Base-by-base conservation (phyloP, 2,888 invertebrate species). In the Melitaea athalia region DNA sequence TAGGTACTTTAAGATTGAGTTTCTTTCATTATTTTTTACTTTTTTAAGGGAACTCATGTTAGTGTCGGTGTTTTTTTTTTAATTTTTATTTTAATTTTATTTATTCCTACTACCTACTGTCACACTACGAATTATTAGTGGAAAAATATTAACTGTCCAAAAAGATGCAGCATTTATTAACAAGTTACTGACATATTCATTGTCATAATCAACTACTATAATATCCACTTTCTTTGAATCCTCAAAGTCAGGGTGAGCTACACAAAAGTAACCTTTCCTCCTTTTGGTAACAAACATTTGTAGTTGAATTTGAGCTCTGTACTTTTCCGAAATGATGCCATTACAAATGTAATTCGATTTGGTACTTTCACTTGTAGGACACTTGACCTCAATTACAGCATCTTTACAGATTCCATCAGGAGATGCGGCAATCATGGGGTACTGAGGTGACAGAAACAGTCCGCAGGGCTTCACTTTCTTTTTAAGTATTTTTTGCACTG, bases 241-340 rank as follows among this genome's bases (percentile, higher is more conserved):
- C 57, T 71, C 68, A 71, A 69, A 77, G 61, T 72, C 52, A 43
- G 24, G 49, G 61, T 71, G n/a, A 55, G 74, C 76, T 12, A 77
- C 69, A 70, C 75, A 74, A 69, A 76, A 77, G 5, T 71, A 52
- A 11, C 66, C 50, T 33, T 72, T 70, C 2, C 49, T 24, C 65
- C 59, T 68, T 17, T 68, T 62, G n/a, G n/a, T 14, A 43, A 66
- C 62, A 63, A 66, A 72, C 73, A 74, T 75, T 72, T 75, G 74
- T 7, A 45, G 11, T 45, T 45, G 45, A 4, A 49, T n/a, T 49
- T 49, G 47, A 6, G 47, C 14, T 49, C 14, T 5, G n/a, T 49
- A 49, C n/a, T 49, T 49, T n/a, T 49, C n/a, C 2, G 14, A n/a
- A n/a, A 49, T n/a, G 3, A 4, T n/a, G n/a, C 47, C 47, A n/a